These are phyloP conservation scores for Deilephila porcellus DNA, from an alignment of 2,888 invertebrate species.

Conservation along the genomic window DNA sequence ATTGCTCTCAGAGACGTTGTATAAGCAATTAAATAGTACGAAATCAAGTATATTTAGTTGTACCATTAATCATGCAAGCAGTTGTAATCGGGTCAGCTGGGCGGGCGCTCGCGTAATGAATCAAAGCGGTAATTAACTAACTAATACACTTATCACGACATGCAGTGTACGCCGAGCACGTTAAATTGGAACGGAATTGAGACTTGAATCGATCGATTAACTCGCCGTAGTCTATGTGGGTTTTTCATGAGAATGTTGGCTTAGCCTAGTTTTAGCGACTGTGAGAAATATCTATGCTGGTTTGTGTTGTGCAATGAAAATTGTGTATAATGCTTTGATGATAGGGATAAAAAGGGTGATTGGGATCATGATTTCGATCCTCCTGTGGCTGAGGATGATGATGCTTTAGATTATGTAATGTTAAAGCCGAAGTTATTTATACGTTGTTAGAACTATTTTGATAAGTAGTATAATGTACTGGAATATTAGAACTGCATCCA, in stretches of 20 bases:
- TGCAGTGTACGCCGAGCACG: conserved; percentile 51
- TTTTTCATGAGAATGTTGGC: conserved; percentile 7
- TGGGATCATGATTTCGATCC: no score
- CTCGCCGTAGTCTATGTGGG: background rate
- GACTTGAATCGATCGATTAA: conserved; percentile 30
- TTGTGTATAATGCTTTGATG: no score
- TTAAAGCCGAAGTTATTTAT: no score
- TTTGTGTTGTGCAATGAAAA: background rate
- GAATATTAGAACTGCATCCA: no score
- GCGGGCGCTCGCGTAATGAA: conserved; percentile 66
- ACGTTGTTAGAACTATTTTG: no score
- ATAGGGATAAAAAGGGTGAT: no score
- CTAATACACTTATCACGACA: conserved; percentile 72
- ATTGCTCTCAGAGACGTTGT: conserved; percentile 48
- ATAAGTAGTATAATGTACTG: no score
- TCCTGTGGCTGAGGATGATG: no score
- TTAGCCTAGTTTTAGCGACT: background rate
- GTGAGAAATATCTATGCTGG: background rate
- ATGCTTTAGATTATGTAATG: no score
- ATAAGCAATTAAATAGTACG: conserved; percentile 63
- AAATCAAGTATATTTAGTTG: conserved; percentile 64
- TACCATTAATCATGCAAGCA: conserved; percentile 71
- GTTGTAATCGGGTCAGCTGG: conserved; percentile 63
- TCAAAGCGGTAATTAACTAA: conserved; percentile 76
- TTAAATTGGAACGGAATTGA: conserved; percentile 55